These are phyloP conservation scores for Chiloscyllium punctatum DNA, from an alignment of 2,797 vertebrate species.

Conservation along the genomic window DNA sequence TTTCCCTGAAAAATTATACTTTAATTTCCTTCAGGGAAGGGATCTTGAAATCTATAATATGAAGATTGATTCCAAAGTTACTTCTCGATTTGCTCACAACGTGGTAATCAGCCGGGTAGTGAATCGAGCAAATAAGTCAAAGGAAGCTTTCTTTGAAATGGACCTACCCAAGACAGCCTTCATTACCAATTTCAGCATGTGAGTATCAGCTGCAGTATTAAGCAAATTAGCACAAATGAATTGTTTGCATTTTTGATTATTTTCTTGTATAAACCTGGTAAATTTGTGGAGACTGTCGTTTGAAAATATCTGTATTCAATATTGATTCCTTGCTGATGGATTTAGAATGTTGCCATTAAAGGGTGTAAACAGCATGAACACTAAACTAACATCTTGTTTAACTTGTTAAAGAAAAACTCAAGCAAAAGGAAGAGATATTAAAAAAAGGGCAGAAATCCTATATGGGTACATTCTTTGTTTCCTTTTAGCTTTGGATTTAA, in stretches of 20 bases:
- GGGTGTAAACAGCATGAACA: background rate
- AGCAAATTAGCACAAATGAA: background rate
- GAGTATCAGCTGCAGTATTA: conserved; percentile 45
- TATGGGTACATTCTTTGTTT: background rate
- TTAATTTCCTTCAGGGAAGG: conserved; percentile 51
- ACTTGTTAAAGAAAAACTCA: background rate
- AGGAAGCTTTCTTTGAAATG: conserved; percentile 76
- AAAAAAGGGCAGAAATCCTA: background rate
- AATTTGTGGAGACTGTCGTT: background rate
- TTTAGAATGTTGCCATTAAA: background rate
- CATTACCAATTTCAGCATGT: conserved; percentile 92
- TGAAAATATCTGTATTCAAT: background rate
- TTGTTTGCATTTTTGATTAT: background rate
- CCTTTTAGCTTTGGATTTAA: background rate
- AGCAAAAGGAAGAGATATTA: background rate
- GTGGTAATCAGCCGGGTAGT: conserved; percentile 73
- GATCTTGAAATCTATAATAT: conserved; percentile 61
- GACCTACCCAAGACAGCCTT: conserved; percentile 86
- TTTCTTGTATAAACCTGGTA: background rate
- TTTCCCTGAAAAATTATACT: background rate
- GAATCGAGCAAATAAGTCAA: conserved; percentile 66
- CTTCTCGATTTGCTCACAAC: conserved; percentile 76
- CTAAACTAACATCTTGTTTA: background rate
- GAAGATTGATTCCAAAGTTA: conserved; percentile 73
- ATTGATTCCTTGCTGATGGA: background rate